These are phyloP conservation scores for Leptopilina drosophilae DNA, from an alignment of 2,888 invertebrate genomes.

Conservation along the genomic window DNA sequence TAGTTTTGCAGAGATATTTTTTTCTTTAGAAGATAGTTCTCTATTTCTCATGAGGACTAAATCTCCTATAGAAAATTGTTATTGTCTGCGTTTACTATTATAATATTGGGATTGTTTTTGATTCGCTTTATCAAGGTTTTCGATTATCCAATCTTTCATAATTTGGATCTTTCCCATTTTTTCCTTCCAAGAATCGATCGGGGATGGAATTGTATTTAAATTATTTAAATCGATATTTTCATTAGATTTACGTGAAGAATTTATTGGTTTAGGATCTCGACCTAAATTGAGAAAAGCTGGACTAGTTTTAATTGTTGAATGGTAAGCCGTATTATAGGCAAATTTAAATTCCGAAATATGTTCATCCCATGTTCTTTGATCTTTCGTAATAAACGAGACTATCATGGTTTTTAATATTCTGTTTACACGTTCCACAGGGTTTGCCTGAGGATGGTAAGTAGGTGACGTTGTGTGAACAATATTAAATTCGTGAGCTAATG, in stretches of 20 bases:
- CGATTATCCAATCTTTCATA: not conserved
- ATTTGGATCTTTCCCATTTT: not conserved
- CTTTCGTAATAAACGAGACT: not conserved
- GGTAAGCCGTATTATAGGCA: constrained; percentile 46
- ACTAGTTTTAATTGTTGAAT: constrained; percentile 39
- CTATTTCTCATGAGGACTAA: not conserved
- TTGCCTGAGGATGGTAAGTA: constrained; percentile 18
- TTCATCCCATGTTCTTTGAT: constrained; percentile 46
- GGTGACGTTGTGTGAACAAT: not conserved
- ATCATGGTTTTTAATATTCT: constrained; percentile 20
- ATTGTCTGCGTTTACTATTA: not conserved
- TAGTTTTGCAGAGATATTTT: not conserved
- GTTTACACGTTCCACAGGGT: constrained; percentile 49
- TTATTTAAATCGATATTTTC: not conserved
- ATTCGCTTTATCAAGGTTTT: not conserved
- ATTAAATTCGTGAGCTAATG: not conserved
- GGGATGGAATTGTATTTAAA: not conserved
- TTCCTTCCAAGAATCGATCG: not conserved
- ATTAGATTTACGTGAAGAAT: not conserved
- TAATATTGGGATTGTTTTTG: not conserved
- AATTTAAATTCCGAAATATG: constrained; percentile 45
- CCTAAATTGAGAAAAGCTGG: constrained; percentile 45
- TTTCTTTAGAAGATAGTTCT: not conserved
- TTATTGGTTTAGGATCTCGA: constrained; percentile 5
- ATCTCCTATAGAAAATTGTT: not conserved